Conservation (phyloP, 92 coral and sea anemone species). For the Epizoanthus stellaris region DNA sequence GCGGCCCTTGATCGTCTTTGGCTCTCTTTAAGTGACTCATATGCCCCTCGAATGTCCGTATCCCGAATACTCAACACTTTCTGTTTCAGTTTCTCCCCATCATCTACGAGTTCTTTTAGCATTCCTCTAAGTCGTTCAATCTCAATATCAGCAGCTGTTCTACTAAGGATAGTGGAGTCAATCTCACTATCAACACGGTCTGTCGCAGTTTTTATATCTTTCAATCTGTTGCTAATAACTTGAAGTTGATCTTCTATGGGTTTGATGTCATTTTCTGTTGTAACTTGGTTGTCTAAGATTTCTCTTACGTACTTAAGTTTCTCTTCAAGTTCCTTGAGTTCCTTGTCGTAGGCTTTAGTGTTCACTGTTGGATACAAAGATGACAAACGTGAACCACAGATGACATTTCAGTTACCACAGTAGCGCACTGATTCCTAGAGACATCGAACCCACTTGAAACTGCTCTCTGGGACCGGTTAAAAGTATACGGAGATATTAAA, state of each 20-base stretch:
- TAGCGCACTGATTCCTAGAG: neutral
- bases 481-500: too few relatives aligned
- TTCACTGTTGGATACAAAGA: conserved; percentile 32
- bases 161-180: conserved; percentile 52
- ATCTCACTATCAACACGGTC: conserved; percentile 52
- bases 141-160: conserved; percentile 64
- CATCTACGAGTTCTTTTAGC: conserved; percentile 59
- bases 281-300: conserved; percentile 72
- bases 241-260: conserved; percentile 67
- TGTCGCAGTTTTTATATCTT: conserved; percentile 51
- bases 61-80: conserved; percentile 64
- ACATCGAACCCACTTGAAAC: too few relatives aligned
- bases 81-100: conserved; percentile 56
- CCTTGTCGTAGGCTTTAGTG: conserved; percentile 76
- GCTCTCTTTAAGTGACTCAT: conserved; percentile 70
- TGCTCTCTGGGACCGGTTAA: too few relatives aligned
- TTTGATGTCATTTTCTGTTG: conserved; percentile 77
- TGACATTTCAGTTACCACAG: neutral
- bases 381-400: neutral
- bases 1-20: conserved; percentile 77
- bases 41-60: conserved; percentile 78
- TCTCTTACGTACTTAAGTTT: conserved; percentile 65
- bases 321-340: conserved; percentile 78
- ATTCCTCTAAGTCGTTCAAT: conserved; percentile 69
- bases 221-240: conserved; percentile 42